Evolutionary conservation across 2,888 invertebrate species (phyloP), one percentile per base, ranked within the genome.

Genomic region (Hirtodrosophila alboralis): DNA sequence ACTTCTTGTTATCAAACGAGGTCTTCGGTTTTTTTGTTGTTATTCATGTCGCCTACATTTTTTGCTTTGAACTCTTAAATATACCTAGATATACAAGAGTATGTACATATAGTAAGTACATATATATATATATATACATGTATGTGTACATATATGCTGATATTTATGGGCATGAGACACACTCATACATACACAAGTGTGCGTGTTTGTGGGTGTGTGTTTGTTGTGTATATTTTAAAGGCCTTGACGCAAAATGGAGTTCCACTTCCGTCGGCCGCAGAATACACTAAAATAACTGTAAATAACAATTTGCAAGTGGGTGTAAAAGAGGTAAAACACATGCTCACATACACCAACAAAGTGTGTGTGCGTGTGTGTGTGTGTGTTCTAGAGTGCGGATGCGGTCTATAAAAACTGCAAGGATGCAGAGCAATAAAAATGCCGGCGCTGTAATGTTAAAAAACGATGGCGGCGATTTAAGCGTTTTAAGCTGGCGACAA

Each of bases 271-370:
- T 63, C 49, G 41, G 49, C 58, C 80, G 54, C 58, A 67, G 67
- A 79, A 85, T 78, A 72, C 84, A 85, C 79, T 81, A 71, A 84
- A 79, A 81, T 86, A 83, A 87, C 76, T 68, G 85, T 78, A 86
- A 87, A 86, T 87, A 83, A 80, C 76, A 78, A 83, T 86, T 88
- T 83, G 83, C 75, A 75, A 78, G 72, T 73, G 86, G 73, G 75
- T 75, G 86, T 61, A 68, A 71, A 71, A 48, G 66, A 51, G 64
- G 56, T 3, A 21, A 44, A 51, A 67, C 83, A 74, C 65, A 61
- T 34, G 52, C 62, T 53, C 58, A 45, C 68, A 66, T 56, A 53
- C 52, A 47, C 40, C 49, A 48, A 48, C 49, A 49, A 40, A 28
- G 18, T 18, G 5, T 5, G 18, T 5, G 18, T 18, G 38, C 37